Evolutionary conservation across 2,888 invertebrate genomes (phyloP).

Genomic region (Sphecodes monilicornis): DNA sequence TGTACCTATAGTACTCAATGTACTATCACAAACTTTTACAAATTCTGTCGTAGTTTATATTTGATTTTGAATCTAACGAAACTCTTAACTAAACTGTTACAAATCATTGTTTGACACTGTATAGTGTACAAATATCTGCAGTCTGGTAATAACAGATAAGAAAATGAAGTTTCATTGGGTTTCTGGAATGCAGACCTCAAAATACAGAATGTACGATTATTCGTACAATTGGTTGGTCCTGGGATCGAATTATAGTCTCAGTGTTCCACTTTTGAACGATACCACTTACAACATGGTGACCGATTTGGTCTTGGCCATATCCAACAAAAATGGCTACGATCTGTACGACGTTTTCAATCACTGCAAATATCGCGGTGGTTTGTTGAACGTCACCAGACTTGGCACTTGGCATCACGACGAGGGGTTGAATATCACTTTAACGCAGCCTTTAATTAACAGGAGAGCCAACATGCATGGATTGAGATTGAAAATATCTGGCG

Average conservation of each 20-base stretch:
- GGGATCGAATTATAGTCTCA: slow-evolving; percentile 66
- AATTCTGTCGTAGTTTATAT: no score
- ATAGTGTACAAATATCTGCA: background rate
- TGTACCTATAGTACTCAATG: background rate
- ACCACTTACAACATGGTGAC: slow-evolving; percentile 73
- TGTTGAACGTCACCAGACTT: slow-evolving; percentile 73
- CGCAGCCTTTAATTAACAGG: slow-evolving; percentile 69
- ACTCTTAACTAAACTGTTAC: background rate
- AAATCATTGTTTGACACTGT: background rate
- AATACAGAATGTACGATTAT: slow-evolving; percentile 70
- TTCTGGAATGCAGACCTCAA: slow-evolving; percentile 61
- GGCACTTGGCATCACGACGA: slow-evolving; percentile 68
- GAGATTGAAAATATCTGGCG: slow-evolving; percentile 70
- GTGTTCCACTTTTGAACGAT: slow-evolving; percentile 68
- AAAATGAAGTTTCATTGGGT: background rate
- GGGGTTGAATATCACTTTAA: slow-evolving; percentile 69
- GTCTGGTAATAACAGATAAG: background rate
- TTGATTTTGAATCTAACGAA: background rate
- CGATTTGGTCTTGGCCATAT: slow-evolving; percentile 71
- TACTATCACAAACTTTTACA: no score
- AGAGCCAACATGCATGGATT: slow-evolving; percentile 76
- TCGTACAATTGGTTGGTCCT: slow-evolving; percentile 76
- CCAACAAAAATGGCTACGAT: slow-evolving; percentile 54
- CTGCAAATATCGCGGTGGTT: slow-evolving; percentile 73
- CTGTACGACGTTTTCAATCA: slow-evolving; percentile 77